Evolutionary conservation across 2,888 invertebrate genomes (phyloP).

Genomic region (Sicus ferrugineus): DNA sequence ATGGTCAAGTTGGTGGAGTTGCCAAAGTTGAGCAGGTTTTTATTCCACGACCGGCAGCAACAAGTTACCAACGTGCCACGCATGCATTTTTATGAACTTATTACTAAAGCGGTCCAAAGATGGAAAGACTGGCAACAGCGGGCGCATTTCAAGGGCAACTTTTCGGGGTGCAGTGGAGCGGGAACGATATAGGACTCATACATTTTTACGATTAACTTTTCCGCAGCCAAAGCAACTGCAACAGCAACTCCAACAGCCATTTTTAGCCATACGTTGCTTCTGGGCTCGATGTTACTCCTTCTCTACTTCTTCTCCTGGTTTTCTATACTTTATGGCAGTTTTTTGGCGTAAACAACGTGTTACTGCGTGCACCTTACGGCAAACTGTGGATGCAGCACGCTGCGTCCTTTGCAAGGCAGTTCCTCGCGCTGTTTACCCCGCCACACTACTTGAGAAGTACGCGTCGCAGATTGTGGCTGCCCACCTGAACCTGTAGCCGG

Average conservation of each 20-base stretch:
- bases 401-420: constrained; percentile 11
- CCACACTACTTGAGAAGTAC: neutral
- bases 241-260: constrained; percentile 9
- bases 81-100: constrained; percentile 17
- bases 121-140: neutral
- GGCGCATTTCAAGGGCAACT: neutral
- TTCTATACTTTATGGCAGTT: constrained; percentile 47
- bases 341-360: constrained; percentile 45
- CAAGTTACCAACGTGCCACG: constrained; percentile 15
- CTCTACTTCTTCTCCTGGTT: constrained; percentile 41
- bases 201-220: constrained; percentile 15
- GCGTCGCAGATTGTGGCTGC: neutral
- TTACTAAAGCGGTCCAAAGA: neutral
- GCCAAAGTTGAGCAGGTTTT: constrained; percentile 3
- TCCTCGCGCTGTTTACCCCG: neutral
- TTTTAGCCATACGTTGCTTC: constrained; percentile 10
- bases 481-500: neutral
- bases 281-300: constrained; percentile 23
- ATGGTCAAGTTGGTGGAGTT: neutral
- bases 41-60: neutral
- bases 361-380: constrained; percentile 37
- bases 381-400: constrained; percentile 29
- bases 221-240: neutral
- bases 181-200: neutral
- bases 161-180: neutral